Base-by-base conservation (phyloP, 2,888 invertebrate genomes). In the Yponomeuta cagnagella region DNA sequence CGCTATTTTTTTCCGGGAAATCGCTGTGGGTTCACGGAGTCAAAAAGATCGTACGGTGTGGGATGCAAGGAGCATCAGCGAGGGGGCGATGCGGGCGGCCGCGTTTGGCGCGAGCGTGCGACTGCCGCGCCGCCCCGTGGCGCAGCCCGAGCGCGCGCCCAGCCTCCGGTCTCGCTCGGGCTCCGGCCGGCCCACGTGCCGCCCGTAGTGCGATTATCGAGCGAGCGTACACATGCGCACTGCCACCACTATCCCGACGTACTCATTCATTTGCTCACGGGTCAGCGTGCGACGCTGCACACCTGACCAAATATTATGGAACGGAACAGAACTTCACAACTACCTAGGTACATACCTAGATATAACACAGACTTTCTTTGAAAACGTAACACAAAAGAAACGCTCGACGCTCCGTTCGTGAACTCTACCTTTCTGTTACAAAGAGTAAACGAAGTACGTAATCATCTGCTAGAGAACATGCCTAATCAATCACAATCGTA, bases 241-340 rank as follows among this genome's bases (percentile, higher is more conserved):
- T 80, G 74, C 75, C 15, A 12, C 43, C 63, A 48, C 70, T 5
- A 48, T 58, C 63, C 70, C 43, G 80, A 81, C 79, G 82, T 63
- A n/a, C 87, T 87, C 90, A 90, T 90, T 90, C 89, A 89, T 84
- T 84, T 83, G 80, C 78, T 77, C 78, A 78, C 79, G 78, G 77
- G 78, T 78, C 79, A 78, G 78, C 78, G 77, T 80, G 77, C 79
- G 9, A 10, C 68, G 15, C 43, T 43, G 15, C 31, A 65, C 90
- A 91, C 90, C 91, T 91, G 90, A 86, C 82, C 89, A 89, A 90
- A 91, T 90, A 90, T 88, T 89, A 85, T 88, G 83, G 82, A 77
- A 58, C 52, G 52, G 12, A 15, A 12, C 12, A 15, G 52, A 58
- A 58, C 52, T 58, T 58, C 15, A 52, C 52, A 52, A 52, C 12